Conservation (phyloP, 1,140 invertebrate species). For the Formica exsecta region DNA sequence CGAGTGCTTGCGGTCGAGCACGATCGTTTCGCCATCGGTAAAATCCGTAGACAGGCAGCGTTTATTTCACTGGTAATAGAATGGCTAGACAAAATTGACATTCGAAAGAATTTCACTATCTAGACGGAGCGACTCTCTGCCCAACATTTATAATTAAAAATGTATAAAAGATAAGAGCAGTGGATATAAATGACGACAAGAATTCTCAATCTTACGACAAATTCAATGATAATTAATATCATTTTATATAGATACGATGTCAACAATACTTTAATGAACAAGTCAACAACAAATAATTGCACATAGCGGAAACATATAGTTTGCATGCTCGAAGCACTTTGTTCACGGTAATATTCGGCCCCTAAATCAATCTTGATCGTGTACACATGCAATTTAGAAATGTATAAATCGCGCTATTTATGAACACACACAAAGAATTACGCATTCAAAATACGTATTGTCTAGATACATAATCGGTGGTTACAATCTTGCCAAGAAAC, state of each 20-base stretch:
- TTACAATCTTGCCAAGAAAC: slow-evolving; percentile 78
- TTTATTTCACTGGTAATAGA: slow-evolving; percentile 42
- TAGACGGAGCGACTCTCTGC: neutral
- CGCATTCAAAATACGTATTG: slow-evolving; percentile 61
- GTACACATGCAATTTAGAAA: slow-evolving; percentile 1
- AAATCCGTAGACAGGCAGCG: slow-evolving; percentile 16
- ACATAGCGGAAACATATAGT: slow-evolving; percentile 1
- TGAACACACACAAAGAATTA: slow-evolving; percentile 42
- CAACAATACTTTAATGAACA: neutral
- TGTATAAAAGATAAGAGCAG: neutral
- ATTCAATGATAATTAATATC: neutral
- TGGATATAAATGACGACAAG: neutral
- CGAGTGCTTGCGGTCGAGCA: slow-evolving; percentile 54
- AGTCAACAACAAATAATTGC: slow-evolving; percentile 11
- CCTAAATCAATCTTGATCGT: slow-evolving; percentile 24
- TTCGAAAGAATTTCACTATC: slow-evolving; percentile 25
- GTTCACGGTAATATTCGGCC: slow-evolving; percentile 16
- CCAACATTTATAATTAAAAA: slow-evolving; percentile 2
- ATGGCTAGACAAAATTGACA: slow-evolving; percentile 44
- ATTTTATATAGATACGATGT: neutral
- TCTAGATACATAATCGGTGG: slow-evolving; percentile 74
- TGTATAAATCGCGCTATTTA: slow-evolving; percentile 16
- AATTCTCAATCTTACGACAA: neutral
- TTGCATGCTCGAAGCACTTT: slow-evolving; percentile 29
- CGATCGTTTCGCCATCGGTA: slow-evolving; percentile 65